phyloP scores from a whole-genome alignment of 2,797 vertebrate genomes.

The Acropternis orthonyx region DNA sequence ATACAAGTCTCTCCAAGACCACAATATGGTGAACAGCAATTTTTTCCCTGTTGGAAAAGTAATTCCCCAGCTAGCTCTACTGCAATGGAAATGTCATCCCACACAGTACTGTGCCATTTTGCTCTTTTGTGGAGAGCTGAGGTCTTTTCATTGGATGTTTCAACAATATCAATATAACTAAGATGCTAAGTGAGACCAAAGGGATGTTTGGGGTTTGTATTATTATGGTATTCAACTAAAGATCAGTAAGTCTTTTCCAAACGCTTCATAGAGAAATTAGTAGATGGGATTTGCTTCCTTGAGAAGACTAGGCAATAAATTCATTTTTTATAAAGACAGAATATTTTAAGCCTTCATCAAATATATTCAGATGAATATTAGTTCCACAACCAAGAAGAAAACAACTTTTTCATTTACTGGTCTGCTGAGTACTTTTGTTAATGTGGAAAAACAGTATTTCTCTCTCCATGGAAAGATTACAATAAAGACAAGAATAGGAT shows the following conservation, averaged over 20 bases:
- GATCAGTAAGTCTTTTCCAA: neutral
- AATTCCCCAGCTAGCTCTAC: neutral
- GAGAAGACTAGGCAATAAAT: neutral
- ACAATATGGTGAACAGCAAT: neutral
- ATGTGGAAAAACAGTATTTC: conserved; percentile 31
- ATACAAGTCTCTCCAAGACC: neutral
- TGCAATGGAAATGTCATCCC: neutral
- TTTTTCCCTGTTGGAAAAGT: neutral
- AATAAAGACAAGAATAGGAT: conserved; percentile 49
- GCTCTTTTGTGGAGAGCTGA: neutral
- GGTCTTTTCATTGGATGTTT: neutral
- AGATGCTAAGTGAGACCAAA: neutral
- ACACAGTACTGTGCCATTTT: neutral
- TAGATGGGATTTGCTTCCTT: neutral
- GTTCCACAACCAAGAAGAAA: neutral
- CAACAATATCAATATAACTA: neutral
- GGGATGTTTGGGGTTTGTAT: neutral
- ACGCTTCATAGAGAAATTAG: neutral
- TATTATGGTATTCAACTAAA: neutral
- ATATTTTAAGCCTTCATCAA: conserved; percentile 10
- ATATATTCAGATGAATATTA: neutral
- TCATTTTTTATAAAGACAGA: neutral
- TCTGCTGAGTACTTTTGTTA: neutral
- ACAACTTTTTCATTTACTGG: neutral
- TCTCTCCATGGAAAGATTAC: conserved; percentile 28